Evolutionary conservation across 1,140 invertebrate genomes (phyloP), one percentile per base, ranked within the genome.

Genomic region (Amyelois transitella): DNA sequence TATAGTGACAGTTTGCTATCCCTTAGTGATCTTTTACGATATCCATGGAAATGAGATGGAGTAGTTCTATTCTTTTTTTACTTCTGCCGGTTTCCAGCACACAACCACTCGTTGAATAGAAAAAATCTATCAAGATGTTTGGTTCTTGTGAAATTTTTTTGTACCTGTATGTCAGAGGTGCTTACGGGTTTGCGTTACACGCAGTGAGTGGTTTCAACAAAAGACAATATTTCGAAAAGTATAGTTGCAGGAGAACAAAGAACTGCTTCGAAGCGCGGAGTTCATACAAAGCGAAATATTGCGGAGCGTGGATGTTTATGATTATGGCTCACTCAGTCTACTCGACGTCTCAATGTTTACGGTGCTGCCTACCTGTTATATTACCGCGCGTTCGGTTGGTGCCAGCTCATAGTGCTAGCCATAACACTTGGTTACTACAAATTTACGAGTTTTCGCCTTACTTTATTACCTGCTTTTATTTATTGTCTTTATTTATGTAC

Each of bases 221-320:
- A 82, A 78, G 81, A 72, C 75, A 81, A 72, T 76, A 74, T 81
- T 79, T 73, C 64, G 77, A 71, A 77, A 86, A 86, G 82, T 85
- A 87, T 82, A 77, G 80, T 70, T 72, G 69, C 72, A 74, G 67
- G 69, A 72, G 75, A 84, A 88, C 82, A 88, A 84, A 85, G 78
- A 76, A 64, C 64, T 75, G 67, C 70, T 74, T 72, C 68, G 67
- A 60, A 70, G 68, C 69, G 62, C 65, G 60, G 70, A 81, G 77
- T 71, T 79, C 73, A 64, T 80, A 82, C 77, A 84, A 80, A 81
- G 81, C 75, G 69, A 76, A 77, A 81, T 82, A 82, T 82, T 81
- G 77, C 75, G 60, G 65, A 66, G 69, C 67, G 64, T 62, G 79
- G 76, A 80, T 81, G 74, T 83, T 83, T 81, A 81, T 81, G 77